These are phyloP conservation scores for Serripes groenlandicus DNA, from an alignment of 2,888 invertebrate species.

Conservation along the genomic window DNA sequence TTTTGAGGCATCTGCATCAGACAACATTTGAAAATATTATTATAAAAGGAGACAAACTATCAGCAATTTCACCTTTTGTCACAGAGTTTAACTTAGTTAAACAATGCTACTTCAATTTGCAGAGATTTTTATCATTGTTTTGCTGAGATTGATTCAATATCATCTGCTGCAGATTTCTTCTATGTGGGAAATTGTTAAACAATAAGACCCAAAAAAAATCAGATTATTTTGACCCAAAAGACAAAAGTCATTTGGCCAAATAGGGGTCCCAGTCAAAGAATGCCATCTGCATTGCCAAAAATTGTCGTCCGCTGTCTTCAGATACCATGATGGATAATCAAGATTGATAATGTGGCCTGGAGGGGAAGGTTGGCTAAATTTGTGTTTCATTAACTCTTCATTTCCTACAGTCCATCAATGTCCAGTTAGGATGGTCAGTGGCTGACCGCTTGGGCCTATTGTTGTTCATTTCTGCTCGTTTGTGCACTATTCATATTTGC, in stretches of 20 bases:
- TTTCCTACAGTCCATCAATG: constrained; percentile 55
- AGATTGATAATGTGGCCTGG: constrained; percentile 36
- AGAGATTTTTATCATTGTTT: too few relatives aligned
- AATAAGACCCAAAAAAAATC: too few relatives aligned
- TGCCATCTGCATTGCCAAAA: background rate
- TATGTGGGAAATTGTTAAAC: too few relatives aligned
- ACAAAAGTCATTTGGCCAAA: too few relatives aligned
- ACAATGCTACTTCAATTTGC: background rate
- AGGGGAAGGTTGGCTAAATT: constrained; percentile 36
- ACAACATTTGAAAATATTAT: background rate
- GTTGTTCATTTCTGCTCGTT: constrained; percentile 18
- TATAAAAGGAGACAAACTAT: background rate
- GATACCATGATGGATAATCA: constrained; percentile 25
- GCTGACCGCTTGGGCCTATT: background rate
- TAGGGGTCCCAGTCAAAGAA: too few relatives aligned
- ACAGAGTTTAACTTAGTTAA: background rate
- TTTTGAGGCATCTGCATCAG: too few relatives aligned
- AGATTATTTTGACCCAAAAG: too few relatives aligned
- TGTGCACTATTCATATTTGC: constrained; percentile 2
- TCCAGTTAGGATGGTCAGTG: constrained; percentile 33
- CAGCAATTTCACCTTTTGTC: background rate
- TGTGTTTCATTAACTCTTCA: constrained; percentile 54
- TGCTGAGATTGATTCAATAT: too few relatives aligned
- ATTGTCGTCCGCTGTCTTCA: background rate
- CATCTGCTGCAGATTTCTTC: too few relatives aligned